phyloP scores from a whole-genome alignment of 2,797 vertebrate genomes.

The Triplophysa bombifrons region DNA sequence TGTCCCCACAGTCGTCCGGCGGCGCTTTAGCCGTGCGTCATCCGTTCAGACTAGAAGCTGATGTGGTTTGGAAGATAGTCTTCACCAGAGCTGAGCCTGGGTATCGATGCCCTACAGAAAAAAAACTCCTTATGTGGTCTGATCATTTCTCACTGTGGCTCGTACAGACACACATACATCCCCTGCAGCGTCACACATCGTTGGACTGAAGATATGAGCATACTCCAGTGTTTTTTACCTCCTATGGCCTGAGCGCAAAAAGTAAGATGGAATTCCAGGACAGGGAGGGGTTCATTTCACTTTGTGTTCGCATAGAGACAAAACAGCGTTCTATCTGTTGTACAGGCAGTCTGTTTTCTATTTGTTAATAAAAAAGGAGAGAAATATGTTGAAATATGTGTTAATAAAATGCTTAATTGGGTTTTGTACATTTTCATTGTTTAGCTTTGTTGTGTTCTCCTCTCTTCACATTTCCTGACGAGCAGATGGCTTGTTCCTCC shows the following conservation, averaged over 20 bases:
- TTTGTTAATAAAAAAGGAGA: constrained; percentile 89
- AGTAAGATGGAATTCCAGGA: constrained; percentile 73
- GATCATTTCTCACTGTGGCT: constrained; percentile 76
- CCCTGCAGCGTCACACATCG: constrained; percentile 69
- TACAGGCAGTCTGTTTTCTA: constrained; percentile 95
- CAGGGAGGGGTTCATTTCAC: constrained; percentile 85
- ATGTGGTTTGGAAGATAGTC: background rate
- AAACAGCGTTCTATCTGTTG: constrained; percentile 85
- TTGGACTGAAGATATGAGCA: constrained; percentile 78
- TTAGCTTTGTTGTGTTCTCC: constrained; percentile 10
- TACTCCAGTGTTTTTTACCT: constrained; percentile 72
- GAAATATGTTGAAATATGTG: constrained; percentile 79
- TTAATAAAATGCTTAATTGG: constrained; percentile 96
- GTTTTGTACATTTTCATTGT: constrained; percentile 80
- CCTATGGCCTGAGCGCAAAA: constrained; percentile 68
- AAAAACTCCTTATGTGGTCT: constrained; percentile 71
- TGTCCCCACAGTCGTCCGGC: background rate
- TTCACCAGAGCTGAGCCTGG: background rate
- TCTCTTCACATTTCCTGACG: constrained; percentile 17
- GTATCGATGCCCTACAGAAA: constrained; percentile 17
- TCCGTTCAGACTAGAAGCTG: constrained; percentile 1
- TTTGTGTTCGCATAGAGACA: constrained; percentile 87
- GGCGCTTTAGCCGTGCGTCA: background rate
- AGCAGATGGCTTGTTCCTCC: constrained; percentile 54
- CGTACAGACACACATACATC: constrained; percentile 62